Percentiles rank a stretch among this genome's conserved stretches.
These are phyloP conservation scores for Bombyx mandarina DNA, from an alignment of 1,140 invertebrate genomes.

Conservation along the genomic window DNA sequence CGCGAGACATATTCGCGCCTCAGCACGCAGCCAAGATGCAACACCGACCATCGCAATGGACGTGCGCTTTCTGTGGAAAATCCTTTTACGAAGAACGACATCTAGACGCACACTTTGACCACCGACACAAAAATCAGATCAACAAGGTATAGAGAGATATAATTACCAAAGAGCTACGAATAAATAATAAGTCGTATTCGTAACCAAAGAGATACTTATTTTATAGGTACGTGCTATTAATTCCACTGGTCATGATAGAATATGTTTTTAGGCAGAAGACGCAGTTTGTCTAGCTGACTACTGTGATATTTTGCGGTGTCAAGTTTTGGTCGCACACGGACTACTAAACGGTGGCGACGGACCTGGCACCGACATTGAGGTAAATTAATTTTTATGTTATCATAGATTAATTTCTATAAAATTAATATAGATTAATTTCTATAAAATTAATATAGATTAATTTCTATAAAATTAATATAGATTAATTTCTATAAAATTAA, in stretches of 20 bases:
- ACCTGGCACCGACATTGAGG: slow-evolving; percentile 81
- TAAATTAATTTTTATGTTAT: slow-evolving; percentile 1
- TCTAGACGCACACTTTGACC: slow-evolving; percentile 92
- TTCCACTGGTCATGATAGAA: too few relatives aligned
- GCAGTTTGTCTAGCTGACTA: slow-evolving; percentile 93
- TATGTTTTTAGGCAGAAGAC: slow-evolving; percentile 81
- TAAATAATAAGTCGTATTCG: too few relatives aligned
- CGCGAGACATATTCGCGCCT: slow-evolving; percentile 87
- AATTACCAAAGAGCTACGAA: too few relatives aligned
- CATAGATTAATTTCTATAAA: too few relatives aligned
- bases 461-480: too few relatives aligned
- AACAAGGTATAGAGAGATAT: slow-evolving; percentile 77
- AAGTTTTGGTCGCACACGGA: slow-evolving; percentile 84
- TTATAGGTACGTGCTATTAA: too few relatives aligned
- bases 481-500: too few relatives aligned
- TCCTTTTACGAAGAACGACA: slow-evolving; percentile 91
- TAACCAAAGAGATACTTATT: too few relatives aligned
- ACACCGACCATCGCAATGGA: slow-evolving; percentile 89
- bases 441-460: too few relatives aligned
- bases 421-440: too few relatives aligned
- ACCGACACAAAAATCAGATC: slow-evolving; percentile 87
- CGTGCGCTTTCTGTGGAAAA: slow-evolving; percentile 92
- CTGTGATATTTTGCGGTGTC: slow-evolving; percentile 95
- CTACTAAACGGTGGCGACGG: slow-evolving; percentile 72
- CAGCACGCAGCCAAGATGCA: slow-evolving; percentile 87